Conservation (phyloP, 2,797 vertebrate species). For the Lindbergichthys nudifrons region DNA sequence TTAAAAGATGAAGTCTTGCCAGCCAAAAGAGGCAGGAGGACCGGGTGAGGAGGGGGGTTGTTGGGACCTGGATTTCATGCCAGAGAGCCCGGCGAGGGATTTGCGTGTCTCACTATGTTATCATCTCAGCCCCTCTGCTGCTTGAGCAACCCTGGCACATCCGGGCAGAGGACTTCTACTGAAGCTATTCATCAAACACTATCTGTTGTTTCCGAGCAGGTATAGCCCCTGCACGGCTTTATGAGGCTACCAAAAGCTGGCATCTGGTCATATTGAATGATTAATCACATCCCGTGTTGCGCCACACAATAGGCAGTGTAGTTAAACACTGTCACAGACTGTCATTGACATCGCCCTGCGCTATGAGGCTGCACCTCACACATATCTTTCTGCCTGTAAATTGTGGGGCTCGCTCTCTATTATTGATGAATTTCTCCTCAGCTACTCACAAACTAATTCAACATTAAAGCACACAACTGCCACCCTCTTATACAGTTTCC, state of each 20-base stretch:
- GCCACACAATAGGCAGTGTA: constrained; percentile 50
- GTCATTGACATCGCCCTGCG: constrained; percentile 66
- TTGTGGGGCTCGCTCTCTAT: constrained; percentile 6
- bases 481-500: constrained; percentile 14
- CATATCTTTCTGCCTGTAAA: constrained; percentile 3
- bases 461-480: constrained; percentile 42
- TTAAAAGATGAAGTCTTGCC: constrained; percentile 39
- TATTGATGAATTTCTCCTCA: constrained; percentile 36
- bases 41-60: neutral
- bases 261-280: constrained; percentile 54
- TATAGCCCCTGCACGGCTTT: neutral
- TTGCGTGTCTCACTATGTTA: constrained; percentile 54
- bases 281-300: constrained; percentile 39
- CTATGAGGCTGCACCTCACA: constrained; percentile 49
- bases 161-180: constrained; percentile 42
- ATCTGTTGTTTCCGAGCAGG: constrained; percentile 31
- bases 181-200: constrained; percentile 57
- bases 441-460: constrained; percentile 58
- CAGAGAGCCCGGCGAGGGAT: constrained; percentile 40
- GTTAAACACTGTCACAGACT: constrained; percentile 62
- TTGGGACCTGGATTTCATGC: constrained; percentile 26
- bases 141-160: constrained; percentile 56
- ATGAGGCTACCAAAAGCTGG: constrained; percentile 29
- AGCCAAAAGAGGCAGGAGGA: constrained; percentile 29
- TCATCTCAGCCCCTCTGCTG: constrained; percentile 43